Evolutionary conservation across 2,797 vertebrate species (phyloP).

Genomic region (Spheniscus humboldti): DNA sequence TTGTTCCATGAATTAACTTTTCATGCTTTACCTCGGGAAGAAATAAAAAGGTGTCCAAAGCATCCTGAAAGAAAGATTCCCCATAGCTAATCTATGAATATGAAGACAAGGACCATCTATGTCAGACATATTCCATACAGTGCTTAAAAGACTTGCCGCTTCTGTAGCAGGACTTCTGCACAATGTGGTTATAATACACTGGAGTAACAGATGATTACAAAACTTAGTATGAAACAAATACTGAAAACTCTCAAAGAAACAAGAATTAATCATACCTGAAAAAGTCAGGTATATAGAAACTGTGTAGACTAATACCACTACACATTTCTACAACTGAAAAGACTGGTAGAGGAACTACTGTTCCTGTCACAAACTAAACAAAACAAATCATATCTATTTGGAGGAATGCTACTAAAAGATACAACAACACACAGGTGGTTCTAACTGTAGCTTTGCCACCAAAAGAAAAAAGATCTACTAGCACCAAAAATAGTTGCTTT

Average conservation of each 20-base stretch:
- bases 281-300: neutral
- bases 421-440: neutral
- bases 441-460: slow-evolving; percentile 22
- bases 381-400: slow-evolving; percentile 15
- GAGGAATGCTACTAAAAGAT: slow-evolving; percentile 46
- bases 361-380: slow-evolving; percentile 35
- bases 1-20: neutral
- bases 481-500: slow-evolving; percentile 61
- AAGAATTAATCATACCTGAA: neutral
- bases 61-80: slow-evolving; percentile 32
- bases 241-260: slow-evolving; percentile 15
- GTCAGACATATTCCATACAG: neutral
- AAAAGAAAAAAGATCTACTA: slow-evolving; percentile 33
- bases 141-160: neutral
- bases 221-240: neutral
- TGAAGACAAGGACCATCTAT: slow-evolving; percentile 1
- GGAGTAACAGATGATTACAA: neutral
- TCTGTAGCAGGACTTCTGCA: neutral
- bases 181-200: neutral
- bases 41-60: slow-evolving; percentile 16
- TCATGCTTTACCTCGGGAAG: slow-evolving; percentile 9
- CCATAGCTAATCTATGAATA: neutral
- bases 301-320: neutral
- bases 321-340: slow-evolving; percentile 24
- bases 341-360: slow-evolving; percentile 4